These are phyloP conservation scores for Poecilia velifera DNA, from an alignment of 2,797 vertebrate species.

Conservation along the genomic window DNA sequence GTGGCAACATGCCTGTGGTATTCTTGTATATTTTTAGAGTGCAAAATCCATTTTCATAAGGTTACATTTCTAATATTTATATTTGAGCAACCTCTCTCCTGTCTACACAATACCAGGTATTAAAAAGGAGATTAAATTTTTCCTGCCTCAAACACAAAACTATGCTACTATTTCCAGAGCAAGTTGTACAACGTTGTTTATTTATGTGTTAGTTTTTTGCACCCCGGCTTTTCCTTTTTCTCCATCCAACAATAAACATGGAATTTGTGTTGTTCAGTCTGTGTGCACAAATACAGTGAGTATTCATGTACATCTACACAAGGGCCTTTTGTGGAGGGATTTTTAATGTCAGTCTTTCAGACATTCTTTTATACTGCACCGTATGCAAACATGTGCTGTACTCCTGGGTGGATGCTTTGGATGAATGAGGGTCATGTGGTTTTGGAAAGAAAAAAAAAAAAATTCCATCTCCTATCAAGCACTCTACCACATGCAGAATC, in stretches of 20 bases:
- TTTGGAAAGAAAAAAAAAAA: conserved; percentile 43
- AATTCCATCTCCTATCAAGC: conserved; percentile 54
- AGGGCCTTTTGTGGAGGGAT: conserved; percentile 56
- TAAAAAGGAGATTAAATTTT: conserved; percentile 97
- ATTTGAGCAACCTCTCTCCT: conserved; percentile 84
- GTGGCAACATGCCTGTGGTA: conserved; percentile 68
- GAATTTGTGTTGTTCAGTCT: conserved; percentile 92
- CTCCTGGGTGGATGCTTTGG: conserved; percentile 40
- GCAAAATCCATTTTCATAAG: conserved; percentile 91
- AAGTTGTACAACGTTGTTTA: conserved; percentile 93
- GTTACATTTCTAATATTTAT: conserved; percentile 88
- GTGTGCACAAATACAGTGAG: conserved; percentile 72
- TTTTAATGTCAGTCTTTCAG: conserved; percentile 69
- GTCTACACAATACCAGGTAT: conserved; percentile 89
- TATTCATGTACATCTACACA: conserved; percentile 59
- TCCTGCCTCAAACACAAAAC: conserved; percentile 90
- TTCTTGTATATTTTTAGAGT: conserved; percentile 83
- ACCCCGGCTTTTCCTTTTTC: conserved; percentile 73
- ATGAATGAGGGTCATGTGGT: conserved; percentile 46
- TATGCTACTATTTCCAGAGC: conserved; percentile 91
- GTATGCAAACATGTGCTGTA: conserved; percentile 54
- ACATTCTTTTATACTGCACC: conserved; percentile 58
- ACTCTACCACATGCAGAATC: conserved; percentile 53
- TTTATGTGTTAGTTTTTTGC: conserved; percentile 88
- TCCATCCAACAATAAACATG: conserved; percentile 89